Conservation (phyloP, 2,113 vertebrate genomes). For the Mesitornis unicolor region DNA sequence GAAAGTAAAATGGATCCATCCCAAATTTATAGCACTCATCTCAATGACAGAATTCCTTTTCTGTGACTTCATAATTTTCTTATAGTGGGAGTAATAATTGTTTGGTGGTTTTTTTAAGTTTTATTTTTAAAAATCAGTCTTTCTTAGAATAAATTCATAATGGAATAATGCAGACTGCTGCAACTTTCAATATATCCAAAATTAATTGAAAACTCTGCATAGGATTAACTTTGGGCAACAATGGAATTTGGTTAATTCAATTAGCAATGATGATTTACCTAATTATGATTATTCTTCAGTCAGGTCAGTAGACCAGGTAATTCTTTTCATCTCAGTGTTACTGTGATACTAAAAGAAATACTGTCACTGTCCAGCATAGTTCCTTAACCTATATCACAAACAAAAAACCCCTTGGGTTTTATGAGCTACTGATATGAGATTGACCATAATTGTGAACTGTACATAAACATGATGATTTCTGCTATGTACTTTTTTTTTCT, state of each 20-base stretch:
- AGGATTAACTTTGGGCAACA: neutral
- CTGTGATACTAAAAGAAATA: neutral
- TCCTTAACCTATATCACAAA: neutral
- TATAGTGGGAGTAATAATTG: neutral
- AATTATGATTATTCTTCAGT: neutral
- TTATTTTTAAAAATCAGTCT: neutral
- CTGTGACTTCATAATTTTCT: neutral
- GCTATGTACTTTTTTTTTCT: neutral
- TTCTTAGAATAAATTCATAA: neutral
- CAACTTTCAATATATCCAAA: neutral
- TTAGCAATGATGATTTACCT: neutral
- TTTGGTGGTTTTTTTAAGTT: neutral
- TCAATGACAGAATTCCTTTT: neutral
- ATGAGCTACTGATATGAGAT: neutral
- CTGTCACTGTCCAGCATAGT: fast-evolving
- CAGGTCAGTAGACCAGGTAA: neutral
- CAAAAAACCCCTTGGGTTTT: neutral
- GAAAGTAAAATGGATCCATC: neutral
- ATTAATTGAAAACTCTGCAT: neutral
- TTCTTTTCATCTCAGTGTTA: neutral
- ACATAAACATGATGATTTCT: neutral
- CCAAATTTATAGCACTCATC: neutral
- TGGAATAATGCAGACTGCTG: neutral
- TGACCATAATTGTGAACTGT: neutral
- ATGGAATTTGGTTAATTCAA: neutral